Conservation (phyloP, 1,140 invertebrate species). For the Alviniconcha marisindica region DNA sequence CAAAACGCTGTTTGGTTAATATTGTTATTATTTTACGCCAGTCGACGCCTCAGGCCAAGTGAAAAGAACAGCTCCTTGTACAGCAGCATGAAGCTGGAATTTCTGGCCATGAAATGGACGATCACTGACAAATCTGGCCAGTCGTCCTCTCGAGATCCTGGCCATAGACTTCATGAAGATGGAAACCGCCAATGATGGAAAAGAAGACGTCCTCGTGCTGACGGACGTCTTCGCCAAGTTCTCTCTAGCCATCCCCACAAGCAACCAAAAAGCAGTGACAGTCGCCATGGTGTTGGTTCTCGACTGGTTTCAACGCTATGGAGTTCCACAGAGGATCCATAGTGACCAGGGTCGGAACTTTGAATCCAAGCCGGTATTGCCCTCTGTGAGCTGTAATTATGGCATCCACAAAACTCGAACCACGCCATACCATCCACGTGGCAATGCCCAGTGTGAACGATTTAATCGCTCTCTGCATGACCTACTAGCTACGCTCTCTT, state of each 20-base stretch:
- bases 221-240: conserved; percentile 51
- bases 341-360: conserved; percentile 52
- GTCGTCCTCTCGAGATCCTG: conserved; percentile 44
- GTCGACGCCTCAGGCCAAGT: conserved; percentile 6
- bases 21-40: too few relatives aligned
- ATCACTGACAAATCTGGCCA: conserved; percentile 33
- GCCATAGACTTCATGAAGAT: conserved; percentile 50
- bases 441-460: conserved; percentile 51
- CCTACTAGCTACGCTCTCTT: conserved; percentile 48
- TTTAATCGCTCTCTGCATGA: conserved; percentile 48
- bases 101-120: conserved; percentile 29
- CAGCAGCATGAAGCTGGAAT: conserved; percentile 34
- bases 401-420: conserved; percentile 47
- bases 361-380: conserved; percentile 44
- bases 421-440: conserved; percentile 52
- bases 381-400: conserved; percentile 44
- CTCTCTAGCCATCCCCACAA: conserved; percentile 45
- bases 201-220: conserved; percentile 48
- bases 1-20: too few relatives aligned
- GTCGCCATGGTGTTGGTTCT: conserved; percentile 46
- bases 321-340: conserved; percentile 47
- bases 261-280: conserved; percentile 43
- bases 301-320: conserved; percentile 49
- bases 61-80: conserved; percentile 22
- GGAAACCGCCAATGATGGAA: conserved; percentile 31